A percentile compares a stretch with the other conserved stretches of the same genome.
These are phyloP conservation scores for Idaea aversata DNA, from an alignment of 2,888 invertebrate species.

Conservation along the genomic window DNA sequence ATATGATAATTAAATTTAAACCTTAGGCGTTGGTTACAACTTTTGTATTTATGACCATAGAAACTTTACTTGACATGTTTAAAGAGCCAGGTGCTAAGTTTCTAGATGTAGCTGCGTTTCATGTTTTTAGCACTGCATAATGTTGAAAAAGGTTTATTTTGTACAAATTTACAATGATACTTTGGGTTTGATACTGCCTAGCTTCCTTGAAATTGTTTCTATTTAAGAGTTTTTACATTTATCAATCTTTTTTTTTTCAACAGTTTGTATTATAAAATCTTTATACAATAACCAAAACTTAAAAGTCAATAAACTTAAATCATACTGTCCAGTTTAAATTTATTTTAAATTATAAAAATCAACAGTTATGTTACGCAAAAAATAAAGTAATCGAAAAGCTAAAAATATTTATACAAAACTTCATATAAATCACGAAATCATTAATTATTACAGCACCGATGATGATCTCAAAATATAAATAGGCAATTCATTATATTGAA, in stretches of 20 bases:
- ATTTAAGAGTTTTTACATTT: neutral
- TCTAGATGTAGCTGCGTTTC: conserved; percentile 39
- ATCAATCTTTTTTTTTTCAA: too few species aligned
- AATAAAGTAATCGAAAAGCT: neutral
- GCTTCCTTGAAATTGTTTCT: neutral
- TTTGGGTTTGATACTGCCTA: neutral
- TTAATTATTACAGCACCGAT: conserved; percentile 27
- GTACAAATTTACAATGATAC: neutral
- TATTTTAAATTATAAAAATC: neutral
- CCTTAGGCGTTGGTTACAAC: conserved; percentile 63
- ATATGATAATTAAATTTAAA: conserved; percentile 78
- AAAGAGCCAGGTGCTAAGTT: conserved; percentile 60
- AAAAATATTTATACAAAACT: neutral
- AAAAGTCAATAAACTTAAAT: neutral
- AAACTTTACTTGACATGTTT: conserved; percentile 65
- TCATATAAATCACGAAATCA: conserved; percentile 25
- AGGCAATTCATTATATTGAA: conserved; percentile 27
- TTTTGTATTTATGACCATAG: conserved; percentile 64
- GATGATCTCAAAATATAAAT: conserved; percentile 31
- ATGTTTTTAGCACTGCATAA: conserved; percentile 58
- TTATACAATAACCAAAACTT: too few species aligned
- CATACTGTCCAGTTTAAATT: neutral
- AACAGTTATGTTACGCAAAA: neutral
- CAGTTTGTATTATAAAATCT: too few species aligned
- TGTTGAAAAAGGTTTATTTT: conserved; percentile 13